phyloP scores from a whole-genome alignment of 2,797 vertebrate genomes.

The Crocidura indochinensis region DNA sequence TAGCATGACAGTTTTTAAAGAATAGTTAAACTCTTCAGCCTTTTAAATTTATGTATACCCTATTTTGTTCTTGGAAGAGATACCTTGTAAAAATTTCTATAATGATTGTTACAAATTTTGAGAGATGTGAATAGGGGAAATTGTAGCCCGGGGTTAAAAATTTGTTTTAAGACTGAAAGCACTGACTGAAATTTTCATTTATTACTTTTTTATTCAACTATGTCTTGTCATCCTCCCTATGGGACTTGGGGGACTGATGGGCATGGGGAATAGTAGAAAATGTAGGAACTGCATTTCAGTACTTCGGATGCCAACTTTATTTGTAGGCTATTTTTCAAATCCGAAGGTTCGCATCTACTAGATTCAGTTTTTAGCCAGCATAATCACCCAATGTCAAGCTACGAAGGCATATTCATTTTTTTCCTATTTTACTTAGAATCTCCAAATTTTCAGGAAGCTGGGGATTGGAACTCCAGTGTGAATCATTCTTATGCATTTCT shows the following conservation, averaged over 20 bases:
- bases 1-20: slow-evolving; percentile 76
- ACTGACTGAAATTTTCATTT: slow-evolving; percentile 56
- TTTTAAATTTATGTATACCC: slow-evolving; percentile 71
- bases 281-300: slow-evolving; percentile 45
- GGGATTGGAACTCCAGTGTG: slow-evolving; percentile 68
- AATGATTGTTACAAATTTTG: slow-evolving; percentile 62
- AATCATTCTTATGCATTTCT: slow-evolving; percentile 77
- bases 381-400: slow-evolving; percentile 55
- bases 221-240: background rate
- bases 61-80: slow-evolving; percentile 72
- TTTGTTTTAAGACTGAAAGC: slow-evolving; percentile 66
- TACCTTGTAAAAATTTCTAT: slow-evolving; percentile 62
- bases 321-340: slow-evolving; percentile 56
- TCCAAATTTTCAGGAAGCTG: slow-evolving; percentile 74
- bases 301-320: slow-evolving; percentile 37
- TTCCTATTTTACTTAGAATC: slow-evolving; percentile 72
- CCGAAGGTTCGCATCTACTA: slow-evolving; percentile 43
- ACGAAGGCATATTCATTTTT: slow-evolving; percentile 65
- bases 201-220: background rate
- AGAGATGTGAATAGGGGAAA: slow-evolving; percentile 66
- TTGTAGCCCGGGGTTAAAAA: slow-evolving; percentile 3
- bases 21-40: slow-evolving; percentile 67
- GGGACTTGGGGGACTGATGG: background rate
- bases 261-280: background rate
- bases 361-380: slow-evolving; percentile 53